Conservation (phyloP, 2,888 invertebrate genomes). For the Cybosia mesomella region DNA sequence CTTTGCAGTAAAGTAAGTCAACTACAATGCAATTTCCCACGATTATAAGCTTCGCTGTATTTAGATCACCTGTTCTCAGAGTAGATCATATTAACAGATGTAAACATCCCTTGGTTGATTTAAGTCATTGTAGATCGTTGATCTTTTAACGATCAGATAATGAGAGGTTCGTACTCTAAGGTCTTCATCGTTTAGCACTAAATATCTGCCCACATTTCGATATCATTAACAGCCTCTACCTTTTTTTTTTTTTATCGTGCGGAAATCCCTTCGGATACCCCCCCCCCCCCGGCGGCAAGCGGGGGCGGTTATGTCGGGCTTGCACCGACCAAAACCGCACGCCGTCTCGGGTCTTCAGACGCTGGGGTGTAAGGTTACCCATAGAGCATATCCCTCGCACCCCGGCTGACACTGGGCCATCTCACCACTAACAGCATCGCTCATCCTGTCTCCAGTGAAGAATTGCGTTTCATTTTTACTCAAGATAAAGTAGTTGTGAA, state of each 20-base stretch:
- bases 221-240: conserved; percentile 3
- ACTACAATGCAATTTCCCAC: not conserved
- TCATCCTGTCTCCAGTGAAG: too few species aligned
- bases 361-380: too few species aligned
- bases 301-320: too few species aligned
- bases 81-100: conserved; percentile 40
- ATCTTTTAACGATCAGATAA: conserved; percentile 29
- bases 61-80: conserved; percentile 28
- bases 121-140: conserved; percentile 21
- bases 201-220: conserved; percentile 21
- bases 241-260: not conserved
- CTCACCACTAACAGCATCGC: too few species aligned
- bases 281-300: too few species aligned
- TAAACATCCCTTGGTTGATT: conserved; percentile 33
- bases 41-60: conserved; percentile 22
- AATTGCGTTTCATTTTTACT: not conserved
- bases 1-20: not conserved
- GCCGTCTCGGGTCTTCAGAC: too few species aligned
- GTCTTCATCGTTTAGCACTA: conserved; percentile 19
- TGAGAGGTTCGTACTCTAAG: conserved; percentile 17
- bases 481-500: not conserved
- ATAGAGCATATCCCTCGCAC: too few species aligned
- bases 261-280: too few species aligned
- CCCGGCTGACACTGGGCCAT: too few species aligned
- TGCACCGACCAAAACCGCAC: too few species aligned